Base-by-base conservation (phyloP, 2,797 vertebrate genomes). In the Tamandua tetradactyla region DNA sequence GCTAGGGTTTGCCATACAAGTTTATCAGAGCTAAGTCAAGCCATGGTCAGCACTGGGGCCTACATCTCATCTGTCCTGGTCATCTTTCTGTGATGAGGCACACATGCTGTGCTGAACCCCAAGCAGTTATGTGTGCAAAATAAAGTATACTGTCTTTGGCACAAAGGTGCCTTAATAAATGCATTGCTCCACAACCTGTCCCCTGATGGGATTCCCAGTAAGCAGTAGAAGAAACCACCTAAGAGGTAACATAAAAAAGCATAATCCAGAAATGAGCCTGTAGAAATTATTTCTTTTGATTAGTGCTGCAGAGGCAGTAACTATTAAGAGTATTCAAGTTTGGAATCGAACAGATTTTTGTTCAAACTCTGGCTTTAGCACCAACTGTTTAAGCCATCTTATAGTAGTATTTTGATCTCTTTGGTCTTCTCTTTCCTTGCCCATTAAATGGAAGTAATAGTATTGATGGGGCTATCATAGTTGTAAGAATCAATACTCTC, bases 391-490 rank as follows among this genome's bases (percentile, higher is more conserved):
- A 62, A 92, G 47, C 23, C 42, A 78, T 42, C 3, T 93, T 61
- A 23, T 6, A 74, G 7, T 7, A 55, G 3, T 22, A 18, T 93
- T 89, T 94, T 37, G 23, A 80, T 71, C 30, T 68, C 22, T 66
- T 47, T 82, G 4, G 12, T 47, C 20, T n/a, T 87, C 52, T 84
- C 42, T 80, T 91, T 93, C 20, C 57, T 88, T 89, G 18, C 89
- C 32, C 30, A 25, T 37, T 69, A 80, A 94, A 40, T 66, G 7
- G 15, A 82, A 94, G 42, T 89, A 62, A 84, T 87, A 61, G 76
- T 85, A 88, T 30, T n/a, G 91, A 64, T 74, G 57, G 61, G 55
- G 35, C 61, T 89, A 27, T 23, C 35, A 61, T 55, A 79, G 15
- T 5, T 92, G 3, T 42, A 22, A 4, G 80, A 76, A 57, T 66